A percentile compares a stretch with the other conserved stretches of the same genome.
Conservation (phyloP, 2,888 invertebrate genomes). For the Stratiomys singularior region DNA sequence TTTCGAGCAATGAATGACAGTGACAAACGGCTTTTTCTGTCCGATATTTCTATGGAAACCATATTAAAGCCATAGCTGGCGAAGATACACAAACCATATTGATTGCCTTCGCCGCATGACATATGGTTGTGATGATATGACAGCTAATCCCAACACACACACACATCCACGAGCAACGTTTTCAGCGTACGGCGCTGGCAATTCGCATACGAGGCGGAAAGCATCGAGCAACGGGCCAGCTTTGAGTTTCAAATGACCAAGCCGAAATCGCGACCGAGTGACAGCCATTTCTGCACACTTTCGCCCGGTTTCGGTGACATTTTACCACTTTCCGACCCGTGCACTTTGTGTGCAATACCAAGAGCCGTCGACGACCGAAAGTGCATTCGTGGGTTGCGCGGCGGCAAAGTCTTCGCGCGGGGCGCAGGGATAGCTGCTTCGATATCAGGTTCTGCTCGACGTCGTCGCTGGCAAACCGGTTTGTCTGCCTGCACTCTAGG, state of each 20-base stretch:
- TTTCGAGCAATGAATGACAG: constrained; percentile 7
- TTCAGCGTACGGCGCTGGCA: too few relatives aligned
- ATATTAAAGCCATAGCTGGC: not conserved
- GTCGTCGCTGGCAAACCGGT: constrained; percentile 32
- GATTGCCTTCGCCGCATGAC: constrained; percentile 23
- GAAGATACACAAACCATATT: constrained; percentile 39
- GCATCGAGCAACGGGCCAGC: not conserved
- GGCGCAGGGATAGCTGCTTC: not conserved
- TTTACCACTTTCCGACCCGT: not conserved
- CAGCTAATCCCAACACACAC: constrained; percentile 28
- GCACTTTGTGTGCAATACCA: not conserved
- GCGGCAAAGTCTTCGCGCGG: not conserved
- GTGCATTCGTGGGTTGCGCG: constrained; percentile 3
- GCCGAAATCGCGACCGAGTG: too few relatives aligned
- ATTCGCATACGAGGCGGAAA: not conserved
- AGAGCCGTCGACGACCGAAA: not conserved
- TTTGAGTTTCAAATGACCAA: not conserved
- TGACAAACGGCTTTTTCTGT: constrained; percentile 20
- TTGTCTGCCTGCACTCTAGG: not conserved
- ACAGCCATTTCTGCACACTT: not conserved
- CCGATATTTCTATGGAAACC: constrained; percentile 48
- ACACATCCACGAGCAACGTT: constrained; percentile 11
- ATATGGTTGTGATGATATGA: constrained; percentile 12
- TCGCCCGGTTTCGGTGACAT: not conserved
- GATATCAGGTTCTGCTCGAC: not conserved